Percentiles rank a stretch among this genome's conserved stretches.
Conservation (phyloP, 2,888 invertebrate species). For the Plagodis dolabraria region DNA sequence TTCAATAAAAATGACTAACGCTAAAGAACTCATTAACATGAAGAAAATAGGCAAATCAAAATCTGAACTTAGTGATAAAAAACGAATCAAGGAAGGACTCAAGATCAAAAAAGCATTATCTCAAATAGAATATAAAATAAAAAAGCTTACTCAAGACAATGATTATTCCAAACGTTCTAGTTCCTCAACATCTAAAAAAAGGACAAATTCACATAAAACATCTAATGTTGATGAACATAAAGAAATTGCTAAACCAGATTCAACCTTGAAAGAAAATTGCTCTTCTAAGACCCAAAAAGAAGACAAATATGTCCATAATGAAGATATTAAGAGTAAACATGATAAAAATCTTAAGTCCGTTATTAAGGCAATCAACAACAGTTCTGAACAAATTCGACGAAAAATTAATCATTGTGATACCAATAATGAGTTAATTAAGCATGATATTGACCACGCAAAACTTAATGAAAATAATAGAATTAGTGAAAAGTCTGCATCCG, state of each 20-base stretch:
- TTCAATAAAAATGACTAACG: too few relatives aligned
- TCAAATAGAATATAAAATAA: background rate
- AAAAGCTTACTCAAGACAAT: background rate
- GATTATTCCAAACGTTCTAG: too few relatives aligned
- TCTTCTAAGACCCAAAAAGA: too few relatives aligned
- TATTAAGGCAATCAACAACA: background rate
- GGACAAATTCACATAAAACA: too few relatives aligned
- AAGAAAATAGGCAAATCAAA: background rate
- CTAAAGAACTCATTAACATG: background rate
- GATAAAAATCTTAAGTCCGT: background rate
- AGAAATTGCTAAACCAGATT: too few relatives aligned
- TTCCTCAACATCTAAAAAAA: too few relatives aligned
- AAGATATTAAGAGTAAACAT: too few relatives aligned
- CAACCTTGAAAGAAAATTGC: too few relatives aligned
- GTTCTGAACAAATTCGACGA: background rate
- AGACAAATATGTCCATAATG: too few relatives aligned
- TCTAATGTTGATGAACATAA: too few relatives aligned
- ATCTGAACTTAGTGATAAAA: background rate
- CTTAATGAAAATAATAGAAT: background rate
- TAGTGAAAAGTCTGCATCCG: background rate
- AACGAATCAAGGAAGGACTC: background rate
- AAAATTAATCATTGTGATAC: constrained; percentile 3
- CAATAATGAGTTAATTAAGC: too few relatives aligned
- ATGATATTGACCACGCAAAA: background rate
- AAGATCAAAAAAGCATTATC: background rate